phyloP scores from a whole-genome alignment of 2,797 vertebrate genomes.

The Darevskia mixta region DNA sequence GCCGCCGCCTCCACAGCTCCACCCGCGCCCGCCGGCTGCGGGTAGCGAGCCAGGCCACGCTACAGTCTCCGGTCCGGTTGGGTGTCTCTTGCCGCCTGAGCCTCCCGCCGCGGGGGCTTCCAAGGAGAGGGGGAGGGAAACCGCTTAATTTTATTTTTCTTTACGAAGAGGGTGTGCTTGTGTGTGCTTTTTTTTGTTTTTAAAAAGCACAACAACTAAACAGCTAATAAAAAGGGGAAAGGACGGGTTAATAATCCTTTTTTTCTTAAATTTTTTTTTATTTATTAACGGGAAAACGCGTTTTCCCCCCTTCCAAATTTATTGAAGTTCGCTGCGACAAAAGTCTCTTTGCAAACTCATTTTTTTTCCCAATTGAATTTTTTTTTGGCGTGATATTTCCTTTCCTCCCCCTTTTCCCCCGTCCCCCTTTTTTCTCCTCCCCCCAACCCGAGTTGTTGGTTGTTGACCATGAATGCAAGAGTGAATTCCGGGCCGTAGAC shows the following conservation, averaged over 20 bases:
- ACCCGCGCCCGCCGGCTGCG: constrained; percentile 82
- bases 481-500: constrained; percentile 11
- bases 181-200: not conserved
- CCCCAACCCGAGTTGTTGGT: constrained; percentile 7
- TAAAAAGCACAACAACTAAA: not conserved
- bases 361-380: not conserved
- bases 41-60: constrained; percentile 73
- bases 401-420: not conserved
- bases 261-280: not conserved
- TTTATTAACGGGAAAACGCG: constrained; percentile 12
- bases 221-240: not conserved
- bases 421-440: not conserved
- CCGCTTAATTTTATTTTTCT: not conserved
- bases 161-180: not conserved
- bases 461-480: constrained; percentile 68
- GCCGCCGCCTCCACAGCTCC: constrained; percentile 74
- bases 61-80: constrained; percentile 60
- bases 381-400: not conserved
- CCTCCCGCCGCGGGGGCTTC: constrained; percentile 64
- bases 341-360: constrained; percentile 4
- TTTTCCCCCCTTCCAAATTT: not conserved
- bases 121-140: constrained; percentile 50
- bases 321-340: not conserved
- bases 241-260: not conserved
- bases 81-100: constrained; percentile 49